Base-by-base conservation (phyloP, 2,797 vertebrate species). In the Cottoperca gobio region DNA sequence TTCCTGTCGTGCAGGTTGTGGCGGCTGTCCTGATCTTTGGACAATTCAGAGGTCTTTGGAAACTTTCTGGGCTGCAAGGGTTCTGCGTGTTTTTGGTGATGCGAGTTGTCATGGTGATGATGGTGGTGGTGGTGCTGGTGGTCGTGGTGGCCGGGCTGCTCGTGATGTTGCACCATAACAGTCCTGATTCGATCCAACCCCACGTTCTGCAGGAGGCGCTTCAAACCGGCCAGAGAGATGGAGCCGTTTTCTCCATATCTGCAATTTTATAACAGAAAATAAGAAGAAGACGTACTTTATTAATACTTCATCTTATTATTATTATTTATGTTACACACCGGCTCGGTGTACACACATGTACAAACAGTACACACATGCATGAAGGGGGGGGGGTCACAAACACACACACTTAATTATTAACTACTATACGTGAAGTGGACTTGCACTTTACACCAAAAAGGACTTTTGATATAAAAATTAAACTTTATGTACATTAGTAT, bases 241-340 rank as follows among this genome's bases (percentile, higher is more conserved):
- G 94, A 96, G 58, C 97, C 96, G 14, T 99, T 99, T 67, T 99
- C 96, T 24, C 98, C 97, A 0, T 99, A 99, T 40, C 96, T 97
- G 88, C n/a, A n/a, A n/a, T 86, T 33, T 33, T n/a, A 33, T 33
- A 6, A 33, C n/a, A n/a, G n/a, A n/a, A n/a, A n/a, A n/a, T n/a
- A n/a, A n/a, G n/a, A n/a, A n/a, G n/a, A n/a, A n/a, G n/a, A n/a
- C n/a, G n/a, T n/a, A n/a, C n/a, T n/a, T n/a, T n/a, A n/a, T n/a
- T n/a, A n/a, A n/a, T n/a, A n/a, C n/a, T n/a, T n/a, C n/a, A n/a
- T n/a, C n/a, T n/a, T n/a, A n/a, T n/a, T n/a, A n/a, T n/a, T n/a
- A n/a, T n/a, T n/a, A n/a, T n/a, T n/a, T n/a, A n/a, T n/a, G n/a
- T n/a, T n/a, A n/a, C n/a, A n/a, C n/a, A n/a, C n/a, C n/a, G n/a